A percentile compares a stretch with the other conserved stretches of the same genome.
Evolutionary conservation across 2,113 vertebrate genomes (phyloP).

Genomic region (Micromys minutus): DNA sequence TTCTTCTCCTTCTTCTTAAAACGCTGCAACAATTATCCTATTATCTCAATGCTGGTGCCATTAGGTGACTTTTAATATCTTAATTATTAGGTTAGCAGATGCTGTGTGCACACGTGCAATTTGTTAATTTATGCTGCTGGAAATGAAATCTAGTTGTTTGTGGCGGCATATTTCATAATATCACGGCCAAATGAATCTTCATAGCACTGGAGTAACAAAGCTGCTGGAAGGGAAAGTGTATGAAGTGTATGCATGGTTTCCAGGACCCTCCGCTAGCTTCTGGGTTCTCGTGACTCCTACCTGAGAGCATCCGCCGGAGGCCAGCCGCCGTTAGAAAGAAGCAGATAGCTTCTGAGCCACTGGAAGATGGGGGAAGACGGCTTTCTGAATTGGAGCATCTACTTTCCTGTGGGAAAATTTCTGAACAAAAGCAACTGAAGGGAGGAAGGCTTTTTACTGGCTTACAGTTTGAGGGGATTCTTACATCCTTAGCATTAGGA

Average conservation of each 20-base stretch:
- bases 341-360: neutral
- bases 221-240: neutral
- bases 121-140: constrained; percentile 71
- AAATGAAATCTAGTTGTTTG: constrained; percentile 74
- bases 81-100: constrained; percentile 66
- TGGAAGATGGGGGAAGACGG: neutral
- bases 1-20: neutral
- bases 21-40: constrained; percentile 66
- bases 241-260: neutral
- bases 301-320: constrained; percentile 7
- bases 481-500: too few relatives aligned
- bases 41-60: constrained; percentile 55
- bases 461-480: neutral
- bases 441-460: neutral
- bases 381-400: neutral
- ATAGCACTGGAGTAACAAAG: neutral
- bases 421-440: neutral
- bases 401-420: neutral
- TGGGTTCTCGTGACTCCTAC: neutral
- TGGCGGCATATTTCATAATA: constrained; percentile 67
- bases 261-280: neutral
- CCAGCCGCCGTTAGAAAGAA: neutral
- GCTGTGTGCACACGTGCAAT: constrained; percentile 68
- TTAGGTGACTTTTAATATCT: constrained; percentile 72
- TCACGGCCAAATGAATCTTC: constrained; percentile 56